phyloP scores from a whole-genome alignment of 2,113 vertebrate species.

The Thamnophis sirtalis region DNA sequence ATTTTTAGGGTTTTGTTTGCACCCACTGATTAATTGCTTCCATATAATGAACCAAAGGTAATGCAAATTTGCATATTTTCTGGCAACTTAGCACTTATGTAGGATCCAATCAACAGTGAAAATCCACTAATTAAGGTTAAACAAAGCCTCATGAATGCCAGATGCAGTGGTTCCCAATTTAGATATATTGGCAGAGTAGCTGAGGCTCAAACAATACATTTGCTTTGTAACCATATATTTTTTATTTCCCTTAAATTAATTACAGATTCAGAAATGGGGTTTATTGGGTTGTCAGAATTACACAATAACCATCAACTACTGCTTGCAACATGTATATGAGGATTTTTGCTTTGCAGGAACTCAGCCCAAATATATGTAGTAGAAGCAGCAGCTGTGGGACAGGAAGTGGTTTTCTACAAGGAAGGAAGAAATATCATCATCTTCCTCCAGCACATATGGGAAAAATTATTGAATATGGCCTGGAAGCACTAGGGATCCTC shows the following conservation, averaged over 20 bases:
- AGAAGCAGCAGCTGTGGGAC: background rate
- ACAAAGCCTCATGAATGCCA: background rate
- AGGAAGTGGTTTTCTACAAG: background rate
- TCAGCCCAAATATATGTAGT: background rate
- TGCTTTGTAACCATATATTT: background rate
- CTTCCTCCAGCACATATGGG: background rate
- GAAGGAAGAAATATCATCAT: background rate
- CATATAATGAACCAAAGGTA: conserved; percentile 9
- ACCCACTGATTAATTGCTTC: background rate
- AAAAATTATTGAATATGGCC: background rate
- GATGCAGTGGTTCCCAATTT: no score
- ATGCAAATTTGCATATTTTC: background rate
- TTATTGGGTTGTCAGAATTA: background rate
- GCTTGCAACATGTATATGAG: background rate
- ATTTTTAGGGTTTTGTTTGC: background rate
- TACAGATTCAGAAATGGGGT: background rate
- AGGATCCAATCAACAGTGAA: background rate
- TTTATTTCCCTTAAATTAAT: background rate
- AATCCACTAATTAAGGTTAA: background rate
- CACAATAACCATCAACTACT: background rate
- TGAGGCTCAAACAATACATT: background rate
- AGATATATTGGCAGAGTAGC: background rate
- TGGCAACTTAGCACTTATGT: background rate
- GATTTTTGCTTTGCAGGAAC: background rate
- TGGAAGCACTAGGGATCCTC: background rate